These are phyloP conservation scores for Panurus biarmicus DNA, from an alignment of 2,113 vertebrate genomes.

Conservation along the genomic window DNA sequence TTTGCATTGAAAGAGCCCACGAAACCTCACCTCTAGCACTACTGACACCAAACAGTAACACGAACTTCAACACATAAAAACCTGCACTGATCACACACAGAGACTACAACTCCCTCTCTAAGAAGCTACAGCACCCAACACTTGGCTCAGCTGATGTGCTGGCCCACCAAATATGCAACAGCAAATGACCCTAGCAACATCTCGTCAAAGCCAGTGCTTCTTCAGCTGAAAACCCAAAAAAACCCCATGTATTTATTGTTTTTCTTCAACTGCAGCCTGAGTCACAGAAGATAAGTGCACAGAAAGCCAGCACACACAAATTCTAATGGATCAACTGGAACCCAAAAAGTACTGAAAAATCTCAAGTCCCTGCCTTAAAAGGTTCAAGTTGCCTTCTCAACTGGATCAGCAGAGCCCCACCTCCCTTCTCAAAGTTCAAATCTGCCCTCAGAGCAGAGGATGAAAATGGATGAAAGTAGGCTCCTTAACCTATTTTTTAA, in stretches of 20 bases:
- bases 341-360: not conserved
- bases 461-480: not conserved
- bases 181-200: not conserved
- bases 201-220: not conserved
- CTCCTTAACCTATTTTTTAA: not conserved
- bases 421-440: not conserved
- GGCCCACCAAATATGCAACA: accelerated
- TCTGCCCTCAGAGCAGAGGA: not conserved
- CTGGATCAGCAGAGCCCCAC: not conserved
- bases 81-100: not conserved
- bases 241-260: accelerated
- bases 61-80: accelerated
- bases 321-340: not conserved
- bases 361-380: not conserved
- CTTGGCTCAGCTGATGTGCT: not conserved
- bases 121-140: not conserved
- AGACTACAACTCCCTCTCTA: not conserved
- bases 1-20: too few species aligned
- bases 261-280: not conserved
- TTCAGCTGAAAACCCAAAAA: not conserved
- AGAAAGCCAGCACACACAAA: not conserved
- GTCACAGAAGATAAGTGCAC: accelerated
- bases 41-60: not conserved
- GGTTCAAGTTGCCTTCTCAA: not conserved
- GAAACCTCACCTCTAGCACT: not conserved